Evolutionary conservation across 2,888 invertebrate species (phyloP).

Genomic region (Pachydiplax longipennis): DNA sequence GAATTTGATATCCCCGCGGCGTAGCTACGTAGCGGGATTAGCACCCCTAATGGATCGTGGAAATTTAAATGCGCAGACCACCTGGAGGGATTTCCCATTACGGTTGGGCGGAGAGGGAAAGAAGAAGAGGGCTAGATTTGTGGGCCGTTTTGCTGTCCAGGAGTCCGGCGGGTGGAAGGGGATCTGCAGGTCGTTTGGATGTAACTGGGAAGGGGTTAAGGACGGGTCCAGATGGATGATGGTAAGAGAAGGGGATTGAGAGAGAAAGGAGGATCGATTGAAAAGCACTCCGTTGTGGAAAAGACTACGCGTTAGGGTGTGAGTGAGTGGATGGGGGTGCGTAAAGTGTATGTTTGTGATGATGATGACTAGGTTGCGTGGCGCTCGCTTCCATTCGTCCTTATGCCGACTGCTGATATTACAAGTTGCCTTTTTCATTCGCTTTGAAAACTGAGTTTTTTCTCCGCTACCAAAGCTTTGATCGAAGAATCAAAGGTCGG

Average conservation of each 20-base stretch:
- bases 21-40: neutral
- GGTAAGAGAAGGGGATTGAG: neutral
- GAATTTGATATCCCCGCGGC: neutral
- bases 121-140: neutral
- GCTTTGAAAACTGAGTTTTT: neutral
- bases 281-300: neutral
- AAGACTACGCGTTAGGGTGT: neutral
- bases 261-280: neutral
- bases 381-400: neutral
- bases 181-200: neutral
- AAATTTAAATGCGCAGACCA: neutral
- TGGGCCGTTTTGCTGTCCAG: neutral
- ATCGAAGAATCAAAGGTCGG: no score
- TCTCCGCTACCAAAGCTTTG: neutral
- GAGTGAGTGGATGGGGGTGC: neutral
- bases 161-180: neutral
- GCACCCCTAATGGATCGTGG: conserved; percentile 1
- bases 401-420: neutral
- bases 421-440: neutral
- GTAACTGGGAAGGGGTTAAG: neutral
- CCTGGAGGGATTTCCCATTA: conserved; percentile 1
- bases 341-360: neutral
- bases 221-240: neutral
- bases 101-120: neutral
- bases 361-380: neutral